Base-by-base conservation (phyloP, 2,888 invertebrate species). In the Platypus cylindrus region DNA sequence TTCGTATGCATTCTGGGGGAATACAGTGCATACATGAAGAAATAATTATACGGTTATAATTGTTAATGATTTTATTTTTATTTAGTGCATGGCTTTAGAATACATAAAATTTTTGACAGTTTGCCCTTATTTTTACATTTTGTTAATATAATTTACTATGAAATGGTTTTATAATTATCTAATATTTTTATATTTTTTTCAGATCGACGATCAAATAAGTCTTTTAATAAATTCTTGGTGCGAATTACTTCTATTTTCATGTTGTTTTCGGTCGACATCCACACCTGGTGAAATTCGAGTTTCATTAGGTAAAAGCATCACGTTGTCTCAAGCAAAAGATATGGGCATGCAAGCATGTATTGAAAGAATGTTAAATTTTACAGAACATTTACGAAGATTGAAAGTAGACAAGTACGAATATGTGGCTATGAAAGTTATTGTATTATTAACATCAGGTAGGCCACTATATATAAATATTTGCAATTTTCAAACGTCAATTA, bases 201-300 rank as follows among this genome's bases (percentile, higher is more conserved):
- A 90, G 90, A 94, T 94, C 61, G 95, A 95, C 65, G 95, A 95
- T 68, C 95, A 95, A 68, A 95, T 94, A 54, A 84, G 91, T 55
- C 68, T 95, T 55, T 74, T 95, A 47, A 93, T 95, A 55, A 95
- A 95, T 64, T 91, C 94, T 43, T 95, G 95, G 95, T 93, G 94
- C 64, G 90, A 91, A 64, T 66, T 91, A 50, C 64, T 91, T 48
- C 71, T 91, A 44, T 81, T 91, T 56, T 90, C 90, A 31, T 91
- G 90, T 64, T 91, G 91, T 60, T 94, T 89, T 69, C 82, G 91
- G 42, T 94, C 93, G 23, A 82, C 93, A 61, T 73, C 79, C 44
- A 83, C 85, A 32, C 90, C 90, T 5, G 87, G 89, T 7, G 86
- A 90, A 60, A 89, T 91, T 49, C 70, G 83, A 41, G 58, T 63